Percentiles rank a stretch among this genome's conserved stretches.
Conservation (phyloP, 2,113 vertebrate species). For the Anhinga anhinga region DNA sequence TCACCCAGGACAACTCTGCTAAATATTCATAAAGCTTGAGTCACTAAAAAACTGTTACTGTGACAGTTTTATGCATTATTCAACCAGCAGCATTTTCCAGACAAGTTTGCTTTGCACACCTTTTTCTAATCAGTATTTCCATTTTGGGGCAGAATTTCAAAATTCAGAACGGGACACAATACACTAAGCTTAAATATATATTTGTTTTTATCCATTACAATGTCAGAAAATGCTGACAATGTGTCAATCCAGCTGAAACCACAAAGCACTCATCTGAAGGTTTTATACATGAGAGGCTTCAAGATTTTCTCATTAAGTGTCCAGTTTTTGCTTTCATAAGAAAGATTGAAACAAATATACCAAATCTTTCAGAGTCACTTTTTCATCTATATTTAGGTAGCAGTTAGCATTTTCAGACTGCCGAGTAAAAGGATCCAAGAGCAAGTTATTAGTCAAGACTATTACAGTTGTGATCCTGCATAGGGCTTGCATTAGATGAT, state of each 20-base stretch:
- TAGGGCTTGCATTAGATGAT: neutral
- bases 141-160: neutral
- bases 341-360: neutral
- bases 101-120: neutral
- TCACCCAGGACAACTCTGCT: neutral
- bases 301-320: neutral
- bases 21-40: slow-evolving; percentile 8
- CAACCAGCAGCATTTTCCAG: neutral
- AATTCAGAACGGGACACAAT: neutral
- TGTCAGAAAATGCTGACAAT: neutral
- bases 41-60: neutral
- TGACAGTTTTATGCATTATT: neutral
- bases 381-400: neutral
- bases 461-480: neutral
- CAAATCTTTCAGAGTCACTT: neutral
- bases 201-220: neutral
- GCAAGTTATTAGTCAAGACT: neutral
- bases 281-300: neutral
- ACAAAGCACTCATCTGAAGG: neutral
- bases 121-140: neutral
- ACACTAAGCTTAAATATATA: neutral
- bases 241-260: neutral
- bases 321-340: neutral
- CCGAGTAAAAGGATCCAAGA: neutral
- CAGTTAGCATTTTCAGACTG: neutral